Evolutionary conservation across 2,113 vertebrate genomes (phyloP), one percentile per base, ranked within the genome.

Genomic region (Emydura subglobosa): DNA sequence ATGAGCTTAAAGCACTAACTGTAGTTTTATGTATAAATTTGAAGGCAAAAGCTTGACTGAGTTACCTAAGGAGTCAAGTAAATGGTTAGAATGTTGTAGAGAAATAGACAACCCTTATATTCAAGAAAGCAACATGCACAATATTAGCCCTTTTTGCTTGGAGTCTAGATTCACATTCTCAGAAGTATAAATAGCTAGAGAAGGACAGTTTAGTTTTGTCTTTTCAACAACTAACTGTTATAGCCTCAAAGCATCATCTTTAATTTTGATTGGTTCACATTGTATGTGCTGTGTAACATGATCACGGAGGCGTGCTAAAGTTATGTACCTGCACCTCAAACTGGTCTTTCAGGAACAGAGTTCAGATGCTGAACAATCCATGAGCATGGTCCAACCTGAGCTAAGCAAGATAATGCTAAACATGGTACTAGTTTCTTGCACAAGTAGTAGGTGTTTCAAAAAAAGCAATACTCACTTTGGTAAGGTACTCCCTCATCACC

Each of bases 401-500:
- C 51, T 42, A 92, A 25, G 10, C 86, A 93, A 94, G 49, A 22
- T 44, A 89, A 81, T 29, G 21, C 87, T 85, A 85, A 79, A 79
- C 17, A 83, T 10, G 5, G 47, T 74, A n/a, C 14, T 49, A 42
- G 19, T 83, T 9, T 6, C 61, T 29, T 53, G 54, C 83, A 27
- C 42, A 22, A 87, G 92, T 19, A 31, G 21, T 57, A 51, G 65
- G 21, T 31, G 42, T 83, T 53, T 44, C 21, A 61, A 27, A n/a
- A 13, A 85, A 83, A 82, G 31, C 42, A 84, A 82, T 54, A 97
- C 99, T 97, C 91, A 99, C 99, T 98, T 99, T 99, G 93, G 98
- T 98, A 94, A 99, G 98, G 96, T 99, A 99, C 90, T 99, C 99
- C 95, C 99, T 98, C 99, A 99, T 99, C 96, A 99, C 98, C 97